Conservation (phyloP, 2,113 vertebrate species). For the Diphyllodes magnificus region DNA sequence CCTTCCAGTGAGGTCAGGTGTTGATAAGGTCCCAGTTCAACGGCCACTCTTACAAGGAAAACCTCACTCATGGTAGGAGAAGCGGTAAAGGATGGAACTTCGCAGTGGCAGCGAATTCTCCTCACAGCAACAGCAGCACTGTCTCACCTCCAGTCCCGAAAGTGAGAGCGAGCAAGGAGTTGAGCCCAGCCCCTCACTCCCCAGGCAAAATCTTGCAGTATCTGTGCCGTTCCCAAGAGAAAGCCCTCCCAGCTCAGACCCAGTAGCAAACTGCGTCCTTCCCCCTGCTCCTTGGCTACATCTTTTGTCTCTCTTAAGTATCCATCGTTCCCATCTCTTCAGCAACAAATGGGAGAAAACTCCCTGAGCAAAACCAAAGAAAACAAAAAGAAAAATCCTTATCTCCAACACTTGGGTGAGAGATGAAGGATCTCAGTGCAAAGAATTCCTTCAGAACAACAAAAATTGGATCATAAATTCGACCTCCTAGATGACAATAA, state of each 20-base stretch:
- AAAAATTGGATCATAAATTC: neutral
- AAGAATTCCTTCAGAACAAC: neutral
- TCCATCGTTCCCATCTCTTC: neutral
- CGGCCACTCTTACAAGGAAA: neutral
- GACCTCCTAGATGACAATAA: neutral
- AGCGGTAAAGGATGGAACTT: neutral
- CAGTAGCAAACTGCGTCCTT: neutral
- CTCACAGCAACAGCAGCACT: too few species aligned
- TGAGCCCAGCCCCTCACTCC: neutral
- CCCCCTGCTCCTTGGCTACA: too few species aligned
- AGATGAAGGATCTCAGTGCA: neutral
- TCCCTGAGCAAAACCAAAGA: neutral
- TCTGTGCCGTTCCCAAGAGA: neutral
- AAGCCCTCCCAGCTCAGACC: neutral
- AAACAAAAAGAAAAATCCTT: neutral
- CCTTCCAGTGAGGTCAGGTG: accelerated
- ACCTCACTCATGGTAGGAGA: neutral
- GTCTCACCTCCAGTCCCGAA: accelerated
- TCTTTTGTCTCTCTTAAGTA: neutral
- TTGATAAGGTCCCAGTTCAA: neutral
- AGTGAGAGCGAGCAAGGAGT: too few species aligned
- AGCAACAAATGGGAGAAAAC: neutral
- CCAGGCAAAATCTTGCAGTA: accelerated
- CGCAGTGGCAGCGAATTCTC: neutral
- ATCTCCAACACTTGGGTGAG: neutral